Evolutionary conservation across 2,888 invertebrate species (phyloP).

Genomic region (Quadroppia sp.): DNA sequence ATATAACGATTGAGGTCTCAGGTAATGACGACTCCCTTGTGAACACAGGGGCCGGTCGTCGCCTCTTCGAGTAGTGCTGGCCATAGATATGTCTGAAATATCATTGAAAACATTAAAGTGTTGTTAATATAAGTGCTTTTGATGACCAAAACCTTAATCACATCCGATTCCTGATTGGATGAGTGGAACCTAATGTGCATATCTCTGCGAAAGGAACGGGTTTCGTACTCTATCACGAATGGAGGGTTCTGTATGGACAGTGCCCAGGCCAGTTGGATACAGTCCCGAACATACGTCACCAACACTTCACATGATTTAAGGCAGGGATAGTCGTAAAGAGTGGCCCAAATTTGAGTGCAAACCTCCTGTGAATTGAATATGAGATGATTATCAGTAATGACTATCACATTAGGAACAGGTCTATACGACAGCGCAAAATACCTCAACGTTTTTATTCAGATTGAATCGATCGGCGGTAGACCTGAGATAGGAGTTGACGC

Average conservation of each 20-base stretch:
- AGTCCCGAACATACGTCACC: conserved; percentile 71
- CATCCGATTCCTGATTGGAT: conserved; percentile 68
- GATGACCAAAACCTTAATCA: conserved; percentile 58
- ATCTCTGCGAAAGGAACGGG: conserved; percentile 64
- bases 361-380: conserved; percentile 57
- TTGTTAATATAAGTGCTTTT: too few relatives aligned
- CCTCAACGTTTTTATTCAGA: conserved; percentile 56
- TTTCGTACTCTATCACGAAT: conserved; percentile 57
- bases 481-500: conserved; percentile 63
- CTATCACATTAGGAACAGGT: background rate
- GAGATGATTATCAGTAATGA: background rate
- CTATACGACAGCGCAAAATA: conserved; percentile 49
- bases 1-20: conserved; percentile 54
- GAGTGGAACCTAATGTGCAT: conserved; percentile 73
- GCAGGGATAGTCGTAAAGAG: conserved; percentile 88
- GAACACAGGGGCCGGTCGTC: conserved; percentile 66
- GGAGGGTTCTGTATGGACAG: conserved; percentile 65
- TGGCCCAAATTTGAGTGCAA: conserved; percentile 70
- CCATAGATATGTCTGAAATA: conserved; percentile 68
- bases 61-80: conserved; percentile 68
- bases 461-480: conserved; percentile 67
- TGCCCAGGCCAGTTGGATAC: conserved; percentile 82
- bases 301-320: conserved; percentile 72
- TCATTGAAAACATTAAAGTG: background rate
- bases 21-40: conserved; percentile 79